Evolutionary conservation across 2,113 vertebrate genomes (phyloP), one percentile per base, ranked within the genome.

Genomic region (Melanostigma gelatinosum): DNA sequence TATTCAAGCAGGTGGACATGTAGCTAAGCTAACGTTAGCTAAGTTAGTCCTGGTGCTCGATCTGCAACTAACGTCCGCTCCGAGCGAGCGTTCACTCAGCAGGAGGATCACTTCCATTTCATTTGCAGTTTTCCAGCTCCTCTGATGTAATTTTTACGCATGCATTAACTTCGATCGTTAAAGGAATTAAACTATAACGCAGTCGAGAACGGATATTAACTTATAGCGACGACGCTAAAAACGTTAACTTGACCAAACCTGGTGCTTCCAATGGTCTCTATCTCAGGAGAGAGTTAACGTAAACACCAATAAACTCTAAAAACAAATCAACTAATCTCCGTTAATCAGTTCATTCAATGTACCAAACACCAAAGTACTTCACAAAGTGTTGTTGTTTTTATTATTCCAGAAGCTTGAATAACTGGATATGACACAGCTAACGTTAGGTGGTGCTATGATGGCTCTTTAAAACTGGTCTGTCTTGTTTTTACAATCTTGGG

Each of bases 361-460:
- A 34, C 32, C 34, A 34, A 34, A 34, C 34, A 34, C 34, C 34
- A 34, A 24, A 62, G 16, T 15, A 20, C 55, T 70, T 64, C 5
- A 20, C 24, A 85, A 82, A 87, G 61, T 80, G 65, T 1, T 18
- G 13, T n/a, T 64, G 72, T 71, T 79, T 34, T 78, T 58, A 32
- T 27, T 75, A 16, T 77, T 58, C 52, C n/a, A 71, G 6, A 66
- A 62, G 10, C 52, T 75, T 66, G 12, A 72, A 82, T 70, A 66
- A 12, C 4, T 61, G 46, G 52, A n/a, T 75, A 18, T 75, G 64
- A 84, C 79, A 48, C 89, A 91, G 81, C 93, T 92, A n/a, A n/a
- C n/a, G n/a, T n/a, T n/a, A 91, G 91, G 78, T 92, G 90, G 87
- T 85, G 91, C 90, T 89, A 15, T 84, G 83, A 65, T 73, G 80